Evolutionary conservation across 1,140 invertebrate species (phyloP).

Genomic region (Diuraphis noxia): DNA sequence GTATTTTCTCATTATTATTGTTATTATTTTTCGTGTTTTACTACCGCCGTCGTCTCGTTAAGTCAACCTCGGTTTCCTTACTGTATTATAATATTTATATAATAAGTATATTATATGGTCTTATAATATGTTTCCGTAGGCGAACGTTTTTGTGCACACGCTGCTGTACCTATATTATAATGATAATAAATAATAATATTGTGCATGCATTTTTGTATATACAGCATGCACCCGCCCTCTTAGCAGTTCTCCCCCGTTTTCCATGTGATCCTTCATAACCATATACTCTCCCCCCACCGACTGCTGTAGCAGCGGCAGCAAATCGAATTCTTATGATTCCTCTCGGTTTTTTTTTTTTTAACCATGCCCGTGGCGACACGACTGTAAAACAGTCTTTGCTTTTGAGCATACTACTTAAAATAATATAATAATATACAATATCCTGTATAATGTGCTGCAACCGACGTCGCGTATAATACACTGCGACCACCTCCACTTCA

Average conservation of each 20-base stretch:
- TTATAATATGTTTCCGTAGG: neutral
- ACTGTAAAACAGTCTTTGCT: slow-evolving; percentile 2
- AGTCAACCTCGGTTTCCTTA: neutral
- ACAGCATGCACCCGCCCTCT: neutral
- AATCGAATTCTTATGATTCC: neutral
- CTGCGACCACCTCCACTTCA: too few species aligned
- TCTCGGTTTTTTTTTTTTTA: neutral
- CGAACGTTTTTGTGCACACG: neutral
- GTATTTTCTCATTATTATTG: slow-evolving; percentile 9
- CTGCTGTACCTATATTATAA: neutral
- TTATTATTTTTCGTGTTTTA: neutral
- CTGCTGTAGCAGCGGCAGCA: neutral
- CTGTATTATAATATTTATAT: neutral
- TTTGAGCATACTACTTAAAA: slow-evolving; percentile 6
- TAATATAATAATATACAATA: slow-evolving; percentile 8
- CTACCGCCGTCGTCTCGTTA: neutral
- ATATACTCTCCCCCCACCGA: neutral
- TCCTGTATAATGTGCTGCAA: neutral
- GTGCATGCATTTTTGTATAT: neutral
- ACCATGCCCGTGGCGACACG: neutral
- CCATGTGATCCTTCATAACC: neutral
- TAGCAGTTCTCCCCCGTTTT: neutral
- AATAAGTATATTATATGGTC: neutral
- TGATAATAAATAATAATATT: slow-evolving; percentile 17
- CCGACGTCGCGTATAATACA: neutral